phyloP scores from a whole-genome alignment of 2,888 invertebrate species.

The Apomyelois bistriatella region DNA sequence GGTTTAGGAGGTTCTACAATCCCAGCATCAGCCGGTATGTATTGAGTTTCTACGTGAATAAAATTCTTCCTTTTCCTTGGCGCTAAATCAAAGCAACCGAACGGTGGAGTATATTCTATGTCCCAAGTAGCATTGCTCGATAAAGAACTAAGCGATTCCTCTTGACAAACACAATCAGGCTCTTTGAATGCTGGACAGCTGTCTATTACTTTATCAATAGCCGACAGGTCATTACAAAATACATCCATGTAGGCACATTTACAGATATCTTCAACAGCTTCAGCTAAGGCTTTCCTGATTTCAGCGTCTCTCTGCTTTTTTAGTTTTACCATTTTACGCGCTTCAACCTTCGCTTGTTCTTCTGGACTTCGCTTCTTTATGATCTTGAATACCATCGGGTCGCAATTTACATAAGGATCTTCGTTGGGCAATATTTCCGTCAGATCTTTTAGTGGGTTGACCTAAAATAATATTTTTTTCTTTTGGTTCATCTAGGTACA shows the following conservation, averaged over 20 bases:
- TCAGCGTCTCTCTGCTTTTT: conserved; percentile 77
- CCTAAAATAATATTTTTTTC: conserved; percentile 33
- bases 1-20: conserved; percentile 44
- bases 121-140: conserved; percentile 84
- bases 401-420: conserved; percentile 84
- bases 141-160: conserved; percentile 62
- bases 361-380: conserved; percentile 79
- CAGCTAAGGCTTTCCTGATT: conserved; percentile 69
- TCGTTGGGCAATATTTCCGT: conserved; percentile 78
- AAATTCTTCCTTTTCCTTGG: conserved; percentile 68
- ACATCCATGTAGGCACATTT: conserved; percentile 77
- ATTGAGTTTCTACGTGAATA: conserved; percentile 82
- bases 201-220: conserved; percentile 68
- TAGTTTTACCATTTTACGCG: conserved; percentile 74
- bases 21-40: conserved; percentile 76
- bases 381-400: conserved; percentile 84
- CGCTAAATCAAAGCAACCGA: conserved; percentile 82
- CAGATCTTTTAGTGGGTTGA: conserved; percentile 83
- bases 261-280: conserved; percentile 66
- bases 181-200: conserved; percentile 68
- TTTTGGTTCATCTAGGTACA: no score
- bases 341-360: conserved; percentile 75
- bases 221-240: conserved; percentile 65
- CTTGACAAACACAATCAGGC: conserved; percentile 62
- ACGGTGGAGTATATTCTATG: conserved; percentile 86